Conservation (phyloP, 2,113 vertebrate species). For the Spilogale gracilis region DNA sequence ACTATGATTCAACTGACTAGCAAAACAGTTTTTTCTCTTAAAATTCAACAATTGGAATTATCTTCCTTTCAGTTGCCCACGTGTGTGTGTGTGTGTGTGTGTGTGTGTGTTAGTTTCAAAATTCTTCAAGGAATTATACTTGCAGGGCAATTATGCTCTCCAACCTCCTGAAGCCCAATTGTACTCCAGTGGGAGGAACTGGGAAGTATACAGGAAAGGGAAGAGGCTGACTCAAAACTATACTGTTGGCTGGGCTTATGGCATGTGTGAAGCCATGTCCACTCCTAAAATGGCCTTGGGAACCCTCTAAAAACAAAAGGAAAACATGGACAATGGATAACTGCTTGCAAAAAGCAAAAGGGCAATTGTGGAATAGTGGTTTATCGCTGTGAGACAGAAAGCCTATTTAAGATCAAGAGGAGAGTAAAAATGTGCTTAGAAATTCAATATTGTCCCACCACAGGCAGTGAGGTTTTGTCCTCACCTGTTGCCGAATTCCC, state of each 20-base stretch:
- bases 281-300: not conserved
- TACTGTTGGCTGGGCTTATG: not conserved
- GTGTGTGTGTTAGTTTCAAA: not conserved
- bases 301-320: constrained; percentile 13
- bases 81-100: not conserved
- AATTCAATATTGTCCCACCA: not conserved
- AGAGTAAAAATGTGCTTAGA: not conserved
- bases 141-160: not conserved
- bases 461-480: not conserved
- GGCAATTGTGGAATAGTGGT: not conserved
- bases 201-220: not conserved
- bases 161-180: not conserved
- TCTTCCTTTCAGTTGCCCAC: not conserved
- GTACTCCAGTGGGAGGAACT: not conserved
- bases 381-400: not conserved
- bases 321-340: not conserved
- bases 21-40: constrained; percentile 7
- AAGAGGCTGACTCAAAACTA: not conserved
- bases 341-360: not conserved
- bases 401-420: not conserved
- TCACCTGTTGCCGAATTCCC: not conserved
- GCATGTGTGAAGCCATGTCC: fast-evolving
- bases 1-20: not conserved
- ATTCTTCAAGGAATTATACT: not conserved
- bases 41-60: not conserved